Conservation (phyloP, 1,140 invertebrate species). For the Cataglyphis hispanica region DNA sequence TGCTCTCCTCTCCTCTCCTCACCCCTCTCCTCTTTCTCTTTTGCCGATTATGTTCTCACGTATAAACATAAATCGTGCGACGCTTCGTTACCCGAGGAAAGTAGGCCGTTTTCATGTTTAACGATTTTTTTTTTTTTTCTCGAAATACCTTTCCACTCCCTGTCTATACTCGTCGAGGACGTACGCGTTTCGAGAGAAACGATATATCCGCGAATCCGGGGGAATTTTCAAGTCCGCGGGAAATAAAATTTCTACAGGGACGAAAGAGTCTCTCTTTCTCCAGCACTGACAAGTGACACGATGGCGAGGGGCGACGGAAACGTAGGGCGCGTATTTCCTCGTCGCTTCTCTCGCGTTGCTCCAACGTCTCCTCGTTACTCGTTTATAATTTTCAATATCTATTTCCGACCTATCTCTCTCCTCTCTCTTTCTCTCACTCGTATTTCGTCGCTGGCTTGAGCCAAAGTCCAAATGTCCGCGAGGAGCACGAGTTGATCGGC, state of each 20-base stretch:
- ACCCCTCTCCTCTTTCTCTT: conserved; percentile 12
- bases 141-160: not conserved
- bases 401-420: conserved; percentile 22
- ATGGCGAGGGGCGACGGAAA: conserved; percentile 39
- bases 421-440: not conserved
- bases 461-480: not conserved
- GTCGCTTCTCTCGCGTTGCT: not conserved
- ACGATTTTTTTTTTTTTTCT: not conserved
- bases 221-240: not conserved
- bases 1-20: not conserved
- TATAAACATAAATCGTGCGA: not conserved
- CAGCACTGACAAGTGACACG: conserved; percentile 29
- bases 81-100: not conserved
- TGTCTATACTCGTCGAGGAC: too few species aligned
- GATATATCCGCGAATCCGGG: not conserved
- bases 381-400: not conserved
- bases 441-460: not conserved
- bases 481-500: not conserved
- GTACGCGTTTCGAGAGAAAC: not conserved
- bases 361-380: not conserved
- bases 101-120: not conserved
- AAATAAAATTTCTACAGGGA: not conserved
- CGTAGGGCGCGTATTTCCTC: conserved; percentile 1
- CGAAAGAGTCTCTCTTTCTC: conserved; percentile 18
- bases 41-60: conserved; percentile 4